Percentiles rank a stretch among this genome's conserved stretches.
Evolutionary conservation across 37 sponge, comb jelly and placozoan species (phyloP).

Genomic region (Beroe forskalii): DNA sequence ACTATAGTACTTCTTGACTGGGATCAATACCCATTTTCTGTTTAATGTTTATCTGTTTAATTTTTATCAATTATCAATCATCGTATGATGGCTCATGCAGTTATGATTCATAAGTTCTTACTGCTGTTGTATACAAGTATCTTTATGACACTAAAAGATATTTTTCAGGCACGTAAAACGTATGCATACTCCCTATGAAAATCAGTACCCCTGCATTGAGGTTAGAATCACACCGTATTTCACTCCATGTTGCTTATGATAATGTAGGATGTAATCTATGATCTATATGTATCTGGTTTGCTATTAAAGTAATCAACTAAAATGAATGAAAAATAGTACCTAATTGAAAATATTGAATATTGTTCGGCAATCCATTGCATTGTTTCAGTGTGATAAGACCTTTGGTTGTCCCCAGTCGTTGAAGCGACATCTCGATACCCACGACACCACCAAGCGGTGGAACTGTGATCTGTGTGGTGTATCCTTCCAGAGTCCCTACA

Average conservation of each 20-base stretch:
- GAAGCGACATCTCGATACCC: background rate
- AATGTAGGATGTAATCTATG: background rate
- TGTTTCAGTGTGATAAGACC: slow-evolving; percentile 48
- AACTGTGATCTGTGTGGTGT: background rate
- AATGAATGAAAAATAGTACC: background rate
- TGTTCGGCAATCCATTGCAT: no score
- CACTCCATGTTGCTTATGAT: background rate
- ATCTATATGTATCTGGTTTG: background rate
- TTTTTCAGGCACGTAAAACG: background rate
- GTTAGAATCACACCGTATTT: background rate
- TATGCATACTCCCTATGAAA: slow-evolving; percentile 41
- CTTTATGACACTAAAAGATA: no score
- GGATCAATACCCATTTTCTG: no score
- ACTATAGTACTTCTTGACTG: no score
- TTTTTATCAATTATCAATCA: no score
- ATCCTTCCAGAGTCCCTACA: slow-evolving; percentile 21
- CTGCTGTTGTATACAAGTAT: no score
- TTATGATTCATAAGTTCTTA: no score
- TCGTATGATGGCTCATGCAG: no score
- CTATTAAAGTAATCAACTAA: background rate
- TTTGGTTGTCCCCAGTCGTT: slow-evolving; percentile 29
- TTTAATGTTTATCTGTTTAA: no score
- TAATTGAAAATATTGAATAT: no score
- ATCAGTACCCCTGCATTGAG: background rate
- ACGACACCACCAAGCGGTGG: slow-evolving; percentile 2